Evolutionary conservation across 2,888 invertebrate species (phyloP).

Genomic region (Tetragonula carbonaria): DNA sequence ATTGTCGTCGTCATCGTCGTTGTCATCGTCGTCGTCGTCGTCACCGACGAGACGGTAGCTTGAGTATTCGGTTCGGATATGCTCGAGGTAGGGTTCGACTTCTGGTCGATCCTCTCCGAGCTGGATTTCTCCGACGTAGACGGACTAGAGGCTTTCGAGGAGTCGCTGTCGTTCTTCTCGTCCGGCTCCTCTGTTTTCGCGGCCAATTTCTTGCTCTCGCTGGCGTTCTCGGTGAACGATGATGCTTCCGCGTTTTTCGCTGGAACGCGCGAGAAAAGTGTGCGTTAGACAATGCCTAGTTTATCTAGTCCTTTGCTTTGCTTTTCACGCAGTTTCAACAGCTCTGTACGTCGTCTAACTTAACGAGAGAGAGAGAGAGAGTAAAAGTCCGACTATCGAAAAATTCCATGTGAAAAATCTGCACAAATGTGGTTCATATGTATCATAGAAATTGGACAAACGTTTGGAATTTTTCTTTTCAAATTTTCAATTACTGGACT

Average conservation of each 20-base stretch:
- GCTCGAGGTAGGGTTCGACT: slow-evolving; percentile 73
- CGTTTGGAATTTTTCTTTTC: no score
- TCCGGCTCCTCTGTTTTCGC: slow-evolving; percentile 64
- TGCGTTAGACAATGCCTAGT: neutral
- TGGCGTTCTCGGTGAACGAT: neutral
- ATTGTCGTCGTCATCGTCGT: slow-evolving; percentile 4
- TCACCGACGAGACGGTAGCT: neutral
- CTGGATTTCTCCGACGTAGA: slow-evolving; percentile 81
- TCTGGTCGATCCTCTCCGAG: slow-evolving; percentile 80
- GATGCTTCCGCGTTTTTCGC: slow-evolving; percentile 75
- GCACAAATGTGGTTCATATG: no score
- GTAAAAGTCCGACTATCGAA: no score
- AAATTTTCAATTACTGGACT: no score
- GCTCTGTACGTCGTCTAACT: no score
- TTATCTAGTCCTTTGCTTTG: no score
- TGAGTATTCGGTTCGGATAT: slow-evolving; percentile 68
- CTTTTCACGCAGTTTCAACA: no score
- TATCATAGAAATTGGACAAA: no score
- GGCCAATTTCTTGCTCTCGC: slow-evolving; percentile 54
- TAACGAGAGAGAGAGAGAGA: no score
- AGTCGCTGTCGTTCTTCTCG: slow-evolving; percentile 73
- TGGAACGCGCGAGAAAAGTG: slow-evolving; percentile 49
- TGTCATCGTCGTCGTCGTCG: slow-evolving; percentile 48
- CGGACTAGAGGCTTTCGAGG: slow-evolving; percentile 77
- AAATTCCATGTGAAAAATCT: no score